These are phyloP conservation scores for Podiceps cristatus DNA, from an alignment of 2,113 vertebrate species.

Conservation along the genomic window DNA sequence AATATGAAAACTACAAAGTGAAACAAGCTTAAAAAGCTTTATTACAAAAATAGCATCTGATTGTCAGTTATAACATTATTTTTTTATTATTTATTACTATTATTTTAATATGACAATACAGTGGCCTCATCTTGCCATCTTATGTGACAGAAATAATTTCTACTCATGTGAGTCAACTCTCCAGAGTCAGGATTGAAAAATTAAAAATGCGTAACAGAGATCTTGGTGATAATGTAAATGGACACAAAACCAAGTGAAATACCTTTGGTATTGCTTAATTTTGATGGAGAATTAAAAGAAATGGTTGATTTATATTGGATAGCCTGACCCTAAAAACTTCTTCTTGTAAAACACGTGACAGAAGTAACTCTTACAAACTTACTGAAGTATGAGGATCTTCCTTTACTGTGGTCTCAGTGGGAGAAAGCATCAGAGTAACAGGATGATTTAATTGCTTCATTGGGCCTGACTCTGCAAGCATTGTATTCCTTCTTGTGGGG, in stretches of 20 bases:
- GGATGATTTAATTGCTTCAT: not conserved
- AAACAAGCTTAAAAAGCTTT: slow-evolving; percentile 32
- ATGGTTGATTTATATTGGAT: not conserved
- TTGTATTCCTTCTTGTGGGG: not conserved
- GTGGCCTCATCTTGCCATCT: slow-evolving; percentile 1
- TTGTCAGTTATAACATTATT: slow-evolving; percentile 17
- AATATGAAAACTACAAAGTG: not conserved
- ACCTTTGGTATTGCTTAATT: slow-evolving; percentile 13
- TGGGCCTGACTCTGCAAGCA: not conserved
- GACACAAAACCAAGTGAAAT: not conserved
- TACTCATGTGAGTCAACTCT: not conserved
- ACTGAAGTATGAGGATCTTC: not conserved
- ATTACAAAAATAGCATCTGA: slow-evolving; percentile 64
- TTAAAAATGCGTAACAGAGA: not conserved
- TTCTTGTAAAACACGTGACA: not conserved
- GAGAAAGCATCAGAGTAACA: not conserved
- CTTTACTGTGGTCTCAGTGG: not conserved
- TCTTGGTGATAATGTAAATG: not conserved
- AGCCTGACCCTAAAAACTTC: slow-evolving; percentile 7
- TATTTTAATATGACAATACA: slow-evolving; percentile 22
- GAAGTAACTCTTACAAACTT: not conserved
- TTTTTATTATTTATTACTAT: not conserved
- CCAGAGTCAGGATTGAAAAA: slow-evolving; percentile 17
- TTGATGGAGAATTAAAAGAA: not conserved
- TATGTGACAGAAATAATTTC: slow-evolving; percentile 67